These are phyloP conservation scores for Sander lucioperca DNA, from an alignment of 2,113 vertebrate species.

Conservation along the genomic window DNA sequence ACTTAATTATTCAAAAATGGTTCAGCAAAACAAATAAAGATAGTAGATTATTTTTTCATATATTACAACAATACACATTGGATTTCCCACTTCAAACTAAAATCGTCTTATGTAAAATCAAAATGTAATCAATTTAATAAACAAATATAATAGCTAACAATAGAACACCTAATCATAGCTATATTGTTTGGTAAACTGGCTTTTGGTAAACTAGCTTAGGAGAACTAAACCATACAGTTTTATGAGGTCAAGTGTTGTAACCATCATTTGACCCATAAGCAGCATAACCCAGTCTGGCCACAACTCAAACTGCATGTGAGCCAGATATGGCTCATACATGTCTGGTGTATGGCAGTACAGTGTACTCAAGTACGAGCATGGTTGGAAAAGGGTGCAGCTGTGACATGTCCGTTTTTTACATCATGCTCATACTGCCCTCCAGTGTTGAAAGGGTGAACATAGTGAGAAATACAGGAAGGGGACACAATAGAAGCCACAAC, in stretches of 20 bases:
- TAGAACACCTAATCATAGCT: neutral
- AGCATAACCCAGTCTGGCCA: neutral
- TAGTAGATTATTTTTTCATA: neutral
- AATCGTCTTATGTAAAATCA: neutral
- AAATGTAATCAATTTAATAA: neutral
- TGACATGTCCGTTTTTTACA: neutral
- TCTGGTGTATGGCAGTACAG: neutral
- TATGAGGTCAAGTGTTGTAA: neutral
- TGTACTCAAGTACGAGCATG: neutral
- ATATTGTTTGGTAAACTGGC: neutral
- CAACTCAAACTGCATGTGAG: neutral
- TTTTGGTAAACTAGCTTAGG: neutral
- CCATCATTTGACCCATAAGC: neutral
- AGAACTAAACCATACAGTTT: neutral
- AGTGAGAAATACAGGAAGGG: neutral
- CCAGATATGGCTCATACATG: neutral
- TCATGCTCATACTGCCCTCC: conserved; percentile 74
- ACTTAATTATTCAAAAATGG: neutral
- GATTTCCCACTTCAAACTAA: neutral
- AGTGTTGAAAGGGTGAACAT: conserved; percentile 48
- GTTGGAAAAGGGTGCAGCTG: neutral
- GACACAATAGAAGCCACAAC: neutral
- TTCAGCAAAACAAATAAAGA: neutral
- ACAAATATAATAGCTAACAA: neutral
- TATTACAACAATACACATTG: neutral